phyloP scores from a whole-genome alignment of 2,113 vertebrate species.

The Cariama cristata region DNA sequence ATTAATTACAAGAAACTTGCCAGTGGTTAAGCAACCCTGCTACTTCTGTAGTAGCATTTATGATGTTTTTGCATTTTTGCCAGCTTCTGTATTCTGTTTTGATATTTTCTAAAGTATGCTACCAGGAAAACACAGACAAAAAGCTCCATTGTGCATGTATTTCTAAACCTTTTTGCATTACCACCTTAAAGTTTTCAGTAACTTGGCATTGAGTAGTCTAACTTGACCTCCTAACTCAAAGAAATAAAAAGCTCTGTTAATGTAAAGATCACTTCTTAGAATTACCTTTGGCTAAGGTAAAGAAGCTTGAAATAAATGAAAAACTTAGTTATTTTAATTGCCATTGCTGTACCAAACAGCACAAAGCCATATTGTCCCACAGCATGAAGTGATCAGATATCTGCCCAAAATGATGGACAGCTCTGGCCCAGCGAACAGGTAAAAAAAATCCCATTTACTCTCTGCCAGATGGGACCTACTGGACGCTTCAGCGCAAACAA shows the following conservation, averaged over 20 bases:
- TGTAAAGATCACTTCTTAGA: neutral
- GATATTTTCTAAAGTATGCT: neutral
- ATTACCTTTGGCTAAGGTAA: slow-evolving; percentile 30
- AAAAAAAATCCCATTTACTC: slow-evolving; percentile 87
- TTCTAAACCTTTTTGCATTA: neutral
- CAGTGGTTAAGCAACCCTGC: neutral
- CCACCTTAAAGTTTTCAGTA: neutral
- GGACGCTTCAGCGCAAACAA: slow-evolving; percentile 88
- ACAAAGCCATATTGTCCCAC: slow-evolving; percentile 84
- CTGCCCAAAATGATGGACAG: slow-evolving; percentile 87
- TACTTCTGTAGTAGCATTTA: neutral
- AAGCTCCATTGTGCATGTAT: neutral
- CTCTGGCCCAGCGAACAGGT: slow-evolving; percentile 80
- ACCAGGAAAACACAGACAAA: neutral
- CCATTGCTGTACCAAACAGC: slow-evolving; percentile 68
- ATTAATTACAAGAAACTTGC: slow-evolving; percentile 59
- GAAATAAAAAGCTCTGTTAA: neutral
- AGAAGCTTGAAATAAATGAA: slow-evolving; percentile 61
- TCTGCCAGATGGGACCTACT: slow-evolving; percentile 91
- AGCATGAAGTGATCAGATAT: slow-evolving; percentile 84
- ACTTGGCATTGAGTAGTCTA: neutral
- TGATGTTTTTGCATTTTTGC: neutral
- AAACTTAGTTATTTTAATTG: slow-evolving; percentile 69
- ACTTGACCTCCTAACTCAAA: neutral
- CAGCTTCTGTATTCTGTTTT: neutral